Percentiles rank a stretch among this genome's conserved stretches.
Evolutionary conservation across 1,140 invertebrate species (phyloP).

Genomic region (Drosophila ananassae): DNA sequence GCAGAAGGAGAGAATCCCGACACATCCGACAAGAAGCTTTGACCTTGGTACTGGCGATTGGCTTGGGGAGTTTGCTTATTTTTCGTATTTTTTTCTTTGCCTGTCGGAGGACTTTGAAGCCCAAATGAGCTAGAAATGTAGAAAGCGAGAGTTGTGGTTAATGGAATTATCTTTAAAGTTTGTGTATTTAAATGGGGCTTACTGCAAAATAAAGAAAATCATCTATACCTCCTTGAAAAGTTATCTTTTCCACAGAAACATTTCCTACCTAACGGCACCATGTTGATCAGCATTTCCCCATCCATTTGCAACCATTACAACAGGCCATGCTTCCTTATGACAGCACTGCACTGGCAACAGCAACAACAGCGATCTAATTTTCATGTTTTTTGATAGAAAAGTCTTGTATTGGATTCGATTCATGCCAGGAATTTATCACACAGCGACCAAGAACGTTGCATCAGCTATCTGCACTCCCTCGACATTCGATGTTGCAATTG

Average conservation of each 20-base stretch:
- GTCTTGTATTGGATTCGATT: slow-evolving; percentile 57
- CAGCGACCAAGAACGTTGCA: slow-evolving; percentile 36
- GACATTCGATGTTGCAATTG: slow-evolving; percentile 46
- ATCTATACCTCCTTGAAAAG: neutral
- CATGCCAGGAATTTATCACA: slow-evolving; percentile 73
- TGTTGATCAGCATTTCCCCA: slow-evolving; percentile 18
- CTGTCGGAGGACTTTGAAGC: slow-evolving; percentile 8
- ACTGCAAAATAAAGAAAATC: too few relatives aligned
- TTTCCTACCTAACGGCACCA: slow-evolving; percentile 12
- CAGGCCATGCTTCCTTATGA: slow-evolving; percentile 50
- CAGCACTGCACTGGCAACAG: slow-evolving; percentile 26
- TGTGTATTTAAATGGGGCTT: neutral
- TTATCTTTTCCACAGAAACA: slow-evolving; percentile 6
- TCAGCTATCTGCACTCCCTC: slow-evolving; percentile 54
- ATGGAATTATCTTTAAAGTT: slow-evolving; percentile 14
- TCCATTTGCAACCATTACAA: neutral
- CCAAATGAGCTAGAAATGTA: slow-evolving; percentile 52
- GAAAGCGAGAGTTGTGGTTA: slow-evolving; percentile 9
- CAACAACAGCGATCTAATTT: slow-evolving; percentile 63
- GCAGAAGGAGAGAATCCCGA: slow-evolving; percentile 3
- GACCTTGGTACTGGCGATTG: slow-evolving; percentile 54
- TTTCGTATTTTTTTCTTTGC: neutral
- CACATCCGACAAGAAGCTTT: slow-evolving; percentile 16
- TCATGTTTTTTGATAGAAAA: slow-evolving; percentile 79
- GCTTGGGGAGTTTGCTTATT: slow-evolving; percentile 27